Evolutionary conservation across 2,797 vertebrate species (phyloP).

Genomic region (Tadarida brasiliensis): DNA sequence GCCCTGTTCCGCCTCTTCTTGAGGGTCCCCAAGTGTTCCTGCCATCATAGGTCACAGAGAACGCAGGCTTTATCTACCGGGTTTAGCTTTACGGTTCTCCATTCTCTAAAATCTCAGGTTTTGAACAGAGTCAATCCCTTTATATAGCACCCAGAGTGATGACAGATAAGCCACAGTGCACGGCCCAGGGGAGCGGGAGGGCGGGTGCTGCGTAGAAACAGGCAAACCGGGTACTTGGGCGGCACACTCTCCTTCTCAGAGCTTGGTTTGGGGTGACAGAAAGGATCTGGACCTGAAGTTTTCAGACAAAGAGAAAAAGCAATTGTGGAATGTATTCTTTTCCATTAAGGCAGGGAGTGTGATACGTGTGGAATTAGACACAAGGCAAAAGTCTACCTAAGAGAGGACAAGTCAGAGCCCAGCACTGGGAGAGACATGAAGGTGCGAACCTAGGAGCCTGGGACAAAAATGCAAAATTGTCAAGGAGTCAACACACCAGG

Average conservation of each 20-base stretch:
- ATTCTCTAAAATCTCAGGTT: slow-evolving; percentile 47
- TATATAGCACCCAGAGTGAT: slow-evolving; percentile 1
- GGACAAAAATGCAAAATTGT: slow-evolving; percentile 66
- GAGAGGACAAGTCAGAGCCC: not conserved
- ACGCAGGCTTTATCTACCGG: not conserved
- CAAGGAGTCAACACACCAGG: slow-evolving; percentile 53
- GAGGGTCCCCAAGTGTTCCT: not conserved
- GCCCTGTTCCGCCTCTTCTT: not conserved
- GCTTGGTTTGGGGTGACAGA: not conserved
- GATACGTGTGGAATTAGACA: slow-evolving; percentile 28
- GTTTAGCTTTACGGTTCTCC: slow-evolving; percentile 22
- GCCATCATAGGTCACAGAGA: not conserved
- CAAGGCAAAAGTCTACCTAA: slow-evolving; percentile 20
- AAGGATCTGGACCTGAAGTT: slow-evolving; percentile 31
- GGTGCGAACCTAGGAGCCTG: not conserved
- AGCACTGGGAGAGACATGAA: not conserved
- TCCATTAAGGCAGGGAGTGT: slow-evolving; percentile 1
- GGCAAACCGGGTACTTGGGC: not conserved
- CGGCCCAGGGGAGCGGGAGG: not conserved
- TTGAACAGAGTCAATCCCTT: slow-evolving; percentile 35
- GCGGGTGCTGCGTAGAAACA: not conserved
- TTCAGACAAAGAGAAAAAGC: not conserved
- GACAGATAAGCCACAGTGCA: not conserved
- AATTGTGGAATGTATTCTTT: slow-evolving; percentile 35
- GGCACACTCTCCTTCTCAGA: not conserved